phyloP scores from a whole-genome alignment of 1,140 invertebrate genomes.

The Heliconius hermathena region DNA sequence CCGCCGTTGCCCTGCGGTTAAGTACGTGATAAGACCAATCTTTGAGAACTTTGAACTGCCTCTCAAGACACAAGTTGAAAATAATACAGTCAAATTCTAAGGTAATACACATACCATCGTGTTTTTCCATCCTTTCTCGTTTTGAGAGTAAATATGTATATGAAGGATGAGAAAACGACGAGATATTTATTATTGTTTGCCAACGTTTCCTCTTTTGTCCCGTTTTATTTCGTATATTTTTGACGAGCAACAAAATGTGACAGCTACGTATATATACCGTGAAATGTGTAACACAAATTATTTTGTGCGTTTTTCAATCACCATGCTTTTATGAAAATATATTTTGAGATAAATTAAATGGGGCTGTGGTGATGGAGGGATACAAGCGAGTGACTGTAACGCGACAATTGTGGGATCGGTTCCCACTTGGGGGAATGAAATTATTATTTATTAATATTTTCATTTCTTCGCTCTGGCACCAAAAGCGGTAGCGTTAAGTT shows the following conservation, averaged over 20 bases:
- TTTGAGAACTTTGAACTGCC: constrained; percentile 46
- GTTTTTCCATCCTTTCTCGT: not conserved
- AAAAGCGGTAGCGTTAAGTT: too few relatives aligned
- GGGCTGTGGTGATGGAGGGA: too few relatives aligned
- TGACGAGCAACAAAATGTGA: not conserved
- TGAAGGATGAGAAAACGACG: not conserved
- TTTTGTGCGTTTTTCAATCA: not conserved
- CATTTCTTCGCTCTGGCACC: too few relatives aligned
- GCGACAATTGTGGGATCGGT: too few relatives aligned
- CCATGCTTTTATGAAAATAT: too few relatives aligned
- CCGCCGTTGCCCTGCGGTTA: constrained; percentile 46
- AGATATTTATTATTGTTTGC: constrained; percentile 7
- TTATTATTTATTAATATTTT: too few relatives aligned
- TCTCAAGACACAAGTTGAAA: constrained; percentile 34
- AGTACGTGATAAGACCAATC: constrained; percentile 52
- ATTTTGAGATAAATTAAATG: too few relatives aligned
- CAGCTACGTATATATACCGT: not conserved
- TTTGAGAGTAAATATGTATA: not conserved
- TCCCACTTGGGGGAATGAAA: too few relatives aligned
- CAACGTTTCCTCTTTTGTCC: not conserved
- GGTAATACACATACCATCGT: not conserved
- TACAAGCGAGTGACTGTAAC: too few relatives aligned
- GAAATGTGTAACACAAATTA: not conserved
- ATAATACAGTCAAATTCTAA: constrained; percentile 21
- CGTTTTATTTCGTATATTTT: constrained; percentile 15